Evolutionary conservation across 2,888 invertebrate species (phyloP).

Genomic region (Stenoptilia bipunctidactyla): DNA sequence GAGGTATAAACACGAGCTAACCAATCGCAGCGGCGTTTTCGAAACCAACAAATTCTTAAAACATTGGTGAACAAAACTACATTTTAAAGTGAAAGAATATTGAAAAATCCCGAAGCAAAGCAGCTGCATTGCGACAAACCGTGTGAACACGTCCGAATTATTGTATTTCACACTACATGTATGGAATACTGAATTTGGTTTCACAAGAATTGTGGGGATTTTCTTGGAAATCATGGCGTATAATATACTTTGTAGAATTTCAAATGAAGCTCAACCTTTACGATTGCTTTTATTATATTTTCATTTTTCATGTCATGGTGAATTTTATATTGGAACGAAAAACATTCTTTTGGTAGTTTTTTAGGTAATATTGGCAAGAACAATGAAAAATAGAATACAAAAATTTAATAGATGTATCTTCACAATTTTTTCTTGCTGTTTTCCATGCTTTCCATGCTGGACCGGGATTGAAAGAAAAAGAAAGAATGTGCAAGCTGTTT

Average conservation of each 20-base stretch:
- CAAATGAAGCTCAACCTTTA: too few species aligned
- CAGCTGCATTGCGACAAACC: conserved; percentile 60
- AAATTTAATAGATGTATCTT: too few species aligned
- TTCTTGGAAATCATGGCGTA: conserved; percentile 29
- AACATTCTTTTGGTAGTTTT: too few species aligned
- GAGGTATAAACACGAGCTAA: not conserved
- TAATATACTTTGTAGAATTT: not conserved
- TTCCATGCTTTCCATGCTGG: too few species aligned
- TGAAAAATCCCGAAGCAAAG: conserved; percentile 34
- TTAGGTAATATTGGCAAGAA: too few species aligned
- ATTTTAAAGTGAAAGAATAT: conserved; percentile 23
- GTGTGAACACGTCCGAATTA: conserved; percentile 53
- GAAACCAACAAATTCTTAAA: not conserved
- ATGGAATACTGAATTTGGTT: conserved; percentile 28
- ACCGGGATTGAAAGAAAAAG: too few species aligned
- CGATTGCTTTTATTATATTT: too few species aligned
- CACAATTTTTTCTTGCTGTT: too few species aligned
- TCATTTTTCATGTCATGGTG: too few species aligned
- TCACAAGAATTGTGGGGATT: conserved; percentile 19
- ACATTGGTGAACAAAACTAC: not conserved
- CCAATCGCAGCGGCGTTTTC: not conserved
- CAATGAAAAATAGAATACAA: too few species aligned
- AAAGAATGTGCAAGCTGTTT: too few species aligned
- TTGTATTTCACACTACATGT: conserved; percentile 40
- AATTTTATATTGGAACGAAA: too few species aligned